Evolutionary conservation across 2,888 invertebrate genomes (phyloP), one percentile per base, ranked within the genome.

Genomic region (Lottia gigantea): DNA sequence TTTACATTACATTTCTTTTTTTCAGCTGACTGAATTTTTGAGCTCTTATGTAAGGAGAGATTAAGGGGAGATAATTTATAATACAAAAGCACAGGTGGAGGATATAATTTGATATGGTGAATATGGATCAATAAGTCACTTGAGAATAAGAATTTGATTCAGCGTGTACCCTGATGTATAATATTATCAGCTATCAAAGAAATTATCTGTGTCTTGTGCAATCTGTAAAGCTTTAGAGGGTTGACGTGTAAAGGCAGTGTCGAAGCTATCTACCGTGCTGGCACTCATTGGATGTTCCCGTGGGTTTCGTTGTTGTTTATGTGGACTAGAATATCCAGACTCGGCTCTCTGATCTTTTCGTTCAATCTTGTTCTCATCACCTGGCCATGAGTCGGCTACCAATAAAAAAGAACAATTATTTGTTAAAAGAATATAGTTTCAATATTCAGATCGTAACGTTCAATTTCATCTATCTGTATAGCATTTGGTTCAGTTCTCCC

Each of bases 191-290:
- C 45, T 64, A 65, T 23, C n/a, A 49, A 2, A 49, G 62, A 49
- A 26, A 31, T 23, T 14, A 15, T 46, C 64, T 47, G 31, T 40
- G 65, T 46, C 65, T 46, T 45, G 25, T 16, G 16, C 40, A 55
- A 49, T 47, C 55, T 40, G 55, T 19, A 19, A 14, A 40, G 40
- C 70, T 23, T 66, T 63, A 55, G 45, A 67, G 40, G 76, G 67
- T 15, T 75, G 64, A 19, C 66, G 40, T 40, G 76, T 74, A 64
- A 80, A 82, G 15, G 83, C 84, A 73, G 81, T 79, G 65, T 85
- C 84, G 74, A 80, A 83, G 70, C 82, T 84, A 74, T 84, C 85
- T 15, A 82, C 72, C 11, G 85, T 84, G 61, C 82, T 82, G 47
- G 80, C 79, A 78, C 85, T 85, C n/a, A 66, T 70, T 62, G 70